Evolutionary conservation across 2,888 invertebrate genomes (phyloP), one percentile per base, ranked within the genome.

Genomic region (Eupeodes latifasciatus): DNA sequence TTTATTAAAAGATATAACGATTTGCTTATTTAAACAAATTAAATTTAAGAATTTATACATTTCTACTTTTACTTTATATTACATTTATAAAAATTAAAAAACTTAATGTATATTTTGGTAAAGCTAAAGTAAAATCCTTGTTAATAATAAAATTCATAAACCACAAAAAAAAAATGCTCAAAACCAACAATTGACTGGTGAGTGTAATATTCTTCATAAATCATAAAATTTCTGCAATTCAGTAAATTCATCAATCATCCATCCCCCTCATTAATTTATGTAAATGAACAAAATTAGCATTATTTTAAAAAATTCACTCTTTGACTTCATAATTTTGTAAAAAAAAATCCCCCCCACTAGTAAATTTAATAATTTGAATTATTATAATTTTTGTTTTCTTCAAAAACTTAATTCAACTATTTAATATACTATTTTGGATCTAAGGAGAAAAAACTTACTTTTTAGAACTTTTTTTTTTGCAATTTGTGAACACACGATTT

Each of bases 401-500:
- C 4, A 51, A 55, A 6, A 14, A 14, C 14, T 9, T 36, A 34
- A 59, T 27, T 57, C 14, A 27, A 57, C 12, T 34, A n/a, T 16
- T 40, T n/a, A 7, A 14, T 55, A 16, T 16, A 55, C 5, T 14
- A 51, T 14, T 34, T 27, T 27, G 27, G 2, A 27, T 27, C 27
- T 27, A 27, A 27, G 27, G 27, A 27, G 27, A 27, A 59, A 59
- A 59, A 34, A 59, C 34, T 34, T 36, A 62, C 51, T 51, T 44
- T 16, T 62, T 62, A 44, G 19, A 71, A 53, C 9, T 57, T 19
- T 27, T 27, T 27, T 27, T 40, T 55, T 71, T 71, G 55, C 55
- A 71, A 40, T 55, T 55, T 55, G 49, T 66, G 14, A 71, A 55
- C 71, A 55, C 71, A 71, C 71, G 36, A 71, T 71, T 71, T 55